Conservation (phyloP, 2,113 vertebrate genomes). For the Anser cygnoides region DNA sequence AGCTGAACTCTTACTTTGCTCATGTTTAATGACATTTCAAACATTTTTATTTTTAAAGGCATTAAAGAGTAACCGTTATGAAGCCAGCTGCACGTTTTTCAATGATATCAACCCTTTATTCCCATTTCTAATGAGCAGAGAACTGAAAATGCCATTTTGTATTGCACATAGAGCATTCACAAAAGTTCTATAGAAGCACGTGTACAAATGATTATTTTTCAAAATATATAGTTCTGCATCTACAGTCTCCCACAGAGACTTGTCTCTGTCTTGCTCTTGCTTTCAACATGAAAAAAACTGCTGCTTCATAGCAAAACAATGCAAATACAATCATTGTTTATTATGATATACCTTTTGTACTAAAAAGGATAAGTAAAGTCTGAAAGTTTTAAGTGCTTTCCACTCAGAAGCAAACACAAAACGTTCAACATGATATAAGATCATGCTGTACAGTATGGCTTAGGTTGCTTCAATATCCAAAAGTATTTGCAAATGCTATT, state of each 20-base stretch:
- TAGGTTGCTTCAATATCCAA: background rate
- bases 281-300: slow-evolving; percentile 46
- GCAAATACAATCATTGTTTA: slow-evolving; percentile 1
- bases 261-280: slow-evolving; percentile 3
- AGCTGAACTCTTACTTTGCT: background rate
- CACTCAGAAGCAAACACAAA: background rate
- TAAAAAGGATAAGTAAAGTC: background rate
- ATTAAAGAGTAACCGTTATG: background rate
- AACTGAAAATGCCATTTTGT: background rate
- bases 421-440: background rate
- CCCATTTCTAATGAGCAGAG: background rate
- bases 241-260: slow-evolving; percentile 32
- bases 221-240: slow-evolving; percentile 38
- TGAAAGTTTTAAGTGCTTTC: slow-evolving; percentile 18
- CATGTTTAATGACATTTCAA: slow-evolving; percentile 14
- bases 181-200: slow-evolving; percentile 11
- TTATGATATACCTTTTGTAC: slow-evolving; percentile 20
- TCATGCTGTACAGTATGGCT: background rate
- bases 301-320: slow-evolving; percentile 55
- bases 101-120: slow-evolving; percentile 5
- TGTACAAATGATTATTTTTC: slow-evolving; percentile 33
- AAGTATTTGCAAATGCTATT: slow-evolving; percentile 7
- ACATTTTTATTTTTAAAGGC: background rate
- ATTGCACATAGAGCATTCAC: background rate
- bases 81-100: background rate